These are phyloP conservation scores for Puma concolor DNA, from an alignment of 2,113 vertebrate species.

Conservation along the genomic window DNA sequence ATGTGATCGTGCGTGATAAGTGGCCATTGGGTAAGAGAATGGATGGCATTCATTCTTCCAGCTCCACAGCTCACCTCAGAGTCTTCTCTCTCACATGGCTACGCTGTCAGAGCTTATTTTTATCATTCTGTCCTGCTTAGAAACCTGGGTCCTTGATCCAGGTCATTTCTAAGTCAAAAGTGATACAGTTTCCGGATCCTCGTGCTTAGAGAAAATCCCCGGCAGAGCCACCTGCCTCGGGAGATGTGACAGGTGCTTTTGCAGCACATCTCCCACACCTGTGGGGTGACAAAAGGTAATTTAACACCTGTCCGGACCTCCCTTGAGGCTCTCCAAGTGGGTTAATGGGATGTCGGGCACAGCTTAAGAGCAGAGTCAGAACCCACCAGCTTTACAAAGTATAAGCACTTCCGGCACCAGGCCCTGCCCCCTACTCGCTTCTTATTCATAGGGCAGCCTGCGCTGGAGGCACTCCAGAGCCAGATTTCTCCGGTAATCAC, in stretches of 20 bases:
- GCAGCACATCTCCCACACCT: constrained; percentile 48
- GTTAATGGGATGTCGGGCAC: constrained; percentile 25
- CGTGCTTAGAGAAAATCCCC: constrained; percentile 58
- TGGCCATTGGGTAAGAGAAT: neutral
- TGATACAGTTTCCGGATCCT: constrained; percentile 52
- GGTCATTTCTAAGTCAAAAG: constrained; percentile 75
- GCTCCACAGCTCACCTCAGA: neutral
- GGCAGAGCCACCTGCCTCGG: constrained; percentile 28
- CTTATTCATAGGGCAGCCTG: neutral
- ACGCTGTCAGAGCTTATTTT: constrained; percentile 59
- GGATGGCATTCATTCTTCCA: constrained; percentile 38
- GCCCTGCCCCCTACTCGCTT: neutral
- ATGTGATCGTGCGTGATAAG: neutral
- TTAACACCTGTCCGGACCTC: constrained; percentile 69
- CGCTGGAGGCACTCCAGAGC: neutral
- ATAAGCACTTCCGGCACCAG: neutral
- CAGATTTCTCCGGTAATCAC: neutral
- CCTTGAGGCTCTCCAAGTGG: constrained; percentile 51
- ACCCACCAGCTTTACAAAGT: neutral
- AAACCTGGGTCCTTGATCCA: constrained; percentile 66
- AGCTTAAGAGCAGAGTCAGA: neutral
- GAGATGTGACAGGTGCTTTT: constrained; percentile 24
- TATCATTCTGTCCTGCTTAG: constrained; percentile 65
- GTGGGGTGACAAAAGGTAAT: constrained; percentile 70
- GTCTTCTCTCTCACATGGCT: constrained; percentile 27